These are phyloP conservation scores for Lamprologus lemairii DNA, from an alignment of 2,113 vertebrate genomes.

Conservation along the genomic window DNA sequence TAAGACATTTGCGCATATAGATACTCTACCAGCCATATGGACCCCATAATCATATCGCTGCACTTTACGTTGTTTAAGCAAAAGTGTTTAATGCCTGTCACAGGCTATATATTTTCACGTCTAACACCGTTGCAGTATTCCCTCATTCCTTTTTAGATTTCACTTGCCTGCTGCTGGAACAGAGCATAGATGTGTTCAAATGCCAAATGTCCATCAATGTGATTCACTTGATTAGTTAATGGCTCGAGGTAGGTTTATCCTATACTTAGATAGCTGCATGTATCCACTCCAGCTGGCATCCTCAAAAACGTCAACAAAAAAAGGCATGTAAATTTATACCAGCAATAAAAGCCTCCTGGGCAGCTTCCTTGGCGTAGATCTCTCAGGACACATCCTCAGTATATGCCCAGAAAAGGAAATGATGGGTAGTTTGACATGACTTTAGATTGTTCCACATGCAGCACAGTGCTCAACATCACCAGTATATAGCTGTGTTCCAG, in stretches of 20 bases:
- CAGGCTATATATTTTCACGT: not conserved
- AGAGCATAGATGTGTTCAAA: slow-evolving; percentile 14
- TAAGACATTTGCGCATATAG: not conserved
- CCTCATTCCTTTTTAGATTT: not conserved
- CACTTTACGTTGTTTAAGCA: slow-evolving; percentile 4
- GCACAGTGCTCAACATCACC: not conserved
- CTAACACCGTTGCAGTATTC: not conserved
- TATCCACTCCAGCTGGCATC: not conserved
- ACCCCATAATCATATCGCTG: not conserved
- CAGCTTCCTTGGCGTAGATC: not conserved
- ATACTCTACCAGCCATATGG: not conserved
- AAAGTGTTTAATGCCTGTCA: not conserved
- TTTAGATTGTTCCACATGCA: not conserved
- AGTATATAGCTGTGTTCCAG: not conserved
- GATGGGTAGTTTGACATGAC: not conserved
- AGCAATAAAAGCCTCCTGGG: not conserved
- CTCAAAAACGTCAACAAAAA: not conserved
- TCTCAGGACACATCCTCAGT: not conserved
- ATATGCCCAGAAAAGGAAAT: not conserved
- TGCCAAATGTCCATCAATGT: not conserved
- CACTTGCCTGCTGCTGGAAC: not conserved
- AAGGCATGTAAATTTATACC: not conserved
- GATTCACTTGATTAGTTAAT: not conserved
- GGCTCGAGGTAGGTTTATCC: not conserved
- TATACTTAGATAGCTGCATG: not conserved